phyloP scores from a whole-genome alignment of 2,113 vertebrate species.

The Nestor notabilis region DNA sequence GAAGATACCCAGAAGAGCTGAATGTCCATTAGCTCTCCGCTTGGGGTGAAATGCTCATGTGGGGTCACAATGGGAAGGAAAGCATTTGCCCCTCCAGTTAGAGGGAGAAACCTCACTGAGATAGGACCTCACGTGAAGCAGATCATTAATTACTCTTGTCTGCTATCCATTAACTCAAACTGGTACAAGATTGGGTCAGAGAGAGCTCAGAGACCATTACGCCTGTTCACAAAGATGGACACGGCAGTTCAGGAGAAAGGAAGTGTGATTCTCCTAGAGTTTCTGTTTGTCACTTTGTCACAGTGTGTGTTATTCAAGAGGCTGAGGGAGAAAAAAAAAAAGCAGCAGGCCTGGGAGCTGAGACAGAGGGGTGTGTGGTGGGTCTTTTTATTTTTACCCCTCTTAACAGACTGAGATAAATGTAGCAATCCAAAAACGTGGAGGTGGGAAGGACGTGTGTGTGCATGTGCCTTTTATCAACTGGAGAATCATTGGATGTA shows the following conservation, averaged over 20 bases:
- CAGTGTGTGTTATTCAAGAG: not conserved
- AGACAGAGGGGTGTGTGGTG: not conserved
- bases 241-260: rapidly evolving
- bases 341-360: not conserved
- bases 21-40: not conserved
- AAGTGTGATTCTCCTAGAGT: not conserved
- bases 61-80: not conserved
- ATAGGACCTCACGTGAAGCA: not conserved
- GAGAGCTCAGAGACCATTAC: not conserved
- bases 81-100: not conserved
- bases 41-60: rapidly evolving
- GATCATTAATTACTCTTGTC: not conserved
- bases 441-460: slow-evolving; percentile 54
- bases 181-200: not conserved
- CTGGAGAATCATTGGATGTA: slow-evolving; percentile 60
- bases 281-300: not conserved
- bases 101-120: not conserved
- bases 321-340: rapidly evolving
- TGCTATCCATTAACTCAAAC: not conserved
- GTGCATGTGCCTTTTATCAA: slow-evolving; percentile 68
- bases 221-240: not conserved
- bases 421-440: slow-evolving; percentile 72
- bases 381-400: slow-evolving; percentile 9
- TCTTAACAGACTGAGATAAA: slow-evolving; percentile 73
- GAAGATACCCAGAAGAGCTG: not conserved